Conservation (phyloP, 1,140 invertebrate species). For the Coboldia fuscipes region DNA sequence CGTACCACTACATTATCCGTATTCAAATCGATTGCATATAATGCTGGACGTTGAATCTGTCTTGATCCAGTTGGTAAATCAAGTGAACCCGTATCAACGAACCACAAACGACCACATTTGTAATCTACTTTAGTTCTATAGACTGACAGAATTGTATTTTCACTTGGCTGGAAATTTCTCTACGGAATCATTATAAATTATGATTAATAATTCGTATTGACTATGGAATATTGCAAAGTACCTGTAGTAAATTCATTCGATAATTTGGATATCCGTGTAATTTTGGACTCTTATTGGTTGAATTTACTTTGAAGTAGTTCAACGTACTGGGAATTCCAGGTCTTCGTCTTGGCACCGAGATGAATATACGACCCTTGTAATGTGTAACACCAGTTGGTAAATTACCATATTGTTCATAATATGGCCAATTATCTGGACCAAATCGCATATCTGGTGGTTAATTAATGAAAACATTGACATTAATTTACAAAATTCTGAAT, state of each 20-base stretch:
- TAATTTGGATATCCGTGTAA: slow-evolving; percentile 34
- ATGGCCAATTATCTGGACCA: no score
- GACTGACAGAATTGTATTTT: slow-evolving; percentile 27
- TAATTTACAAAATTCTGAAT: no score
- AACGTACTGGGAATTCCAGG: slow-evolving; percentile 38
- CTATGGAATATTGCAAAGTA: no score
- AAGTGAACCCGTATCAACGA: slow-evolving; percentile 9
- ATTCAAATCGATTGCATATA: slow-evolving; percentile 35
- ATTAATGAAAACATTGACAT: no score
- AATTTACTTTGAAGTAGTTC: slow-evolving; percentile 31
- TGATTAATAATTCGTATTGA: no score
- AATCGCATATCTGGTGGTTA: no score
- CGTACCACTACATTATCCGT: slow-evolving; percentile 16
- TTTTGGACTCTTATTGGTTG: slow-evolving; percentile 21
- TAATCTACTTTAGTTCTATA: slow-evolving; percentile 36
- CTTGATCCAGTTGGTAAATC: not conserved
- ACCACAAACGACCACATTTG: slow-evolving; percentile 36
- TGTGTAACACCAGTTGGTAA: slow-evolving; percentile 39
- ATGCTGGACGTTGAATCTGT: slow-evolving; percentile 26
- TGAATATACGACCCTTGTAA: slow-evolving; percentile 37
- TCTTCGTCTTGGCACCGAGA: slow-evolving; percentile 38
- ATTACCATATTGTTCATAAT: slow-evolving; percentile 26
- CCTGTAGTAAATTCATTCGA: slow-evolving; percentile 26
- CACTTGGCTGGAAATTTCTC: slow-evolving; percentile 9
- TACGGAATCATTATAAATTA: no score